phyloP scores from a whole-genome alignment of 1,140 invertebrate species.

The Dendroctonus ponderosae region DNA sequence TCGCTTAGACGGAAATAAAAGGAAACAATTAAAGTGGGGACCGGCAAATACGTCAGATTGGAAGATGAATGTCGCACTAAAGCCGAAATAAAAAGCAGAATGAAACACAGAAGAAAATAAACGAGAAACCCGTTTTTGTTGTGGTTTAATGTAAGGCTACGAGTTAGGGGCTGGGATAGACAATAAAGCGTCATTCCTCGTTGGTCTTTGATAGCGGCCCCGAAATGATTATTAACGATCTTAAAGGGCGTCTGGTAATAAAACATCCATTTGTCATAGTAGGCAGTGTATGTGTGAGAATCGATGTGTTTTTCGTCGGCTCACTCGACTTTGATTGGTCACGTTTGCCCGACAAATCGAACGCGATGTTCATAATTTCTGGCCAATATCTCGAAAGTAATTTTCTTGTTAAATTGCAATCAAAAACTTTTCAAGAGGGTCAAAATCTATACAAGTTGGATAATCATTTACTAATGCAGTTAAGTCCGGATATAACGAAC shows the following conservation, averaged over 20 bases:
- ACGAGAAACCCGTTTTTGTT: conserved; percentile 17
- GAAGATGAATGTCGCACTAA: conserved; percentile 23
- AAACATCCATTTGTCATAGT: conserved; percentile 24
- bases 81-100: conserved; percentile 20
- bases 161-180: conserved; percentile 13
- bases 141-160: conserved; percentile 12
- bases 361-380: no score
- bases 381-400: no score
- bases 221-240: conserved; percentile 23
- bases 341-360: no score
- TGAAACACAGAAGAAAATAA: conserved; percentile 22
- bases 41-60: conserved; percentile 6
- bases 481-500: no score
- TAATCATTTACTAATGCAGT: no score
- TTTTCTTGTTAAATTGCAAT: no score
- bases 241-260: conserved; percentile 7
- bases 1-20: conserved; percentile 16
- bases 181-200: conserved; percentile 7
- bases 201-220: conserved; percentile 16
- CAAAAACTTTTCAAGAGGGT: no score
- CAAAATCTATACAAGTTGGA: no score
- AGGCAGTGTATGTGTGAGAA: conserved; percentile 1
- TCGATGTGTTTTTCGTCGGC: no score
- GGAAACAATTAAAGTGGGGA: conserved; percentile 16
- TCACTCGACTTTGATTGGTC: no score